phyloP scores from a whole-genome alignment of 2,113 vertebrate species.

The Antechinus stuartii region DNA sequence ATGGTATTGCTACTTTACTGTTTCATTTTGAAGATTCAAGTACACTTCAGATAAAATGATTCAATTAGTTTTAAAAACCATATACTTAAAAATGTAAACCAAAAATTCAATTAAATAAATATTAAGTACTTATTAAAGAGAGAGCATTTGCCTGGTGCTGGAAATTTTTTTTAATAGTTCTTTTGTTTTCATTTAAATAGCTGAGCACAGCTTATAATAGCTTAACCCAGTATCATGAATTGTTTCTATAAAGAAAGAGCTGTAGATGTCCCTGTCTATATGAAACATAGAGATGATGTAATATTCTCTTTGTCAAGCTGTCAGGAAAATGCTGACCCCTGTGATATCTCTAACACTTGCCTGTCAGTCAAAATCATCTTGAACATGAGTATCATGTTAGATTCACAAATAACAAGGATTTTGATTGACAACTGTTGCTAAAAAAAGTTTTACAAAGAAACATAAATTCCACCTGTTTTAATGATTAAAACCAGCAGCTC shows the following conservation, averaged over 20 bases:
- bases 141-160: neutral
- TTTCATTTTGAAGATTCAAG: neutral
- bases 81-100: neutral
- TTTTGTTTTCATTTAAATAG: conserved; percentile 3
- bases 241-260: neutral
- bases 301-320: conserved; percentile 80
- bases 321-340: conserved; percentile 76
- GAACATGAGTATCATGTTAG: conserved; percentile 74
- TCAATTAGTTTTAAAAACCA: neutral
- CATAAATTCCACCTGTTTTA: conserved; percentile 40
- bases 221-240: neutral
- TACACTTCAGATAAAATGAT: neutral
- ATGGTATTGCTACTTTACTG: neutral
- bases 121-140: neutral
- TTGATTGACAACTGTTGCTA: conserved; percentile 77
- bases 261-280: neutral
- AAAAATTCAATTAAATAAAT: neutral
- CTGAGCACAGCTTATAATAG: neutral
- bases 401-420: conserved; percentile 66
- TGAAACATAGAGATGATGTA: conserved; percentile 75
- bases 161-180: neutral
- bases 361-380: conserved; percentile 80
- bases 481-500: conserved; percentile 41
- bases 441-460: conserved; percentile 53
- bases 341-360: conserved; percentile 75